phyloP scores from a whole-genome alignment of 2,797 vertebrate species.

The Okamejei kenojei region DNA sequence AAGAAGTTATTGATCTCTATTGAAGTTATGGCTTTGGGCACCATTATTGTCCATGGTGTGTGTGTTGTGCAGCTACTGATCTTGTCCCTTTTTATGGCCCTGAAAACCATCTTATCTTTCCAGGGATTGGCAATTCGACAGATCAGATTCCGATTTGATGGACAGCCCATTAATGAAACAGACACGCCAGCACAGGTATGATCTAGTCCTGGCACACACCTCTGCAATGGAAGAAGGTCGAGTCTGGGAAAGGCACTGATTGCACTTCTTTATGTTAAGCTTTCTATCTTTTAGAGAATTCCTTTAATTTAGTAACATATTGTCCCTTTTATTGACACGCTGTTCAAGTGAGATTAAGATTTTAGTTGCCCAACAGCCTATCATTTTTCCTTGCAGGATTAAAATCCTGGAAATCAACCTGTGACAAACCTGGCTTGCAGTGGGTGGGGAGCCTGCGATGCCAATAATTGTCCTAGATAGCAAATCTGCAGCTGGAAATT shows the following conservation, averaged over 20 bases:
- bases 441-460: too few species aligned
- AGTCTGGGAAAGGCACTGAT: neutral
- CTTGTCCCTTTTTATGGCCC: neutral
- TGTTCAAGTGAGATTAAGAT: too few species aligned
- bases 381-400: too few species aligned
- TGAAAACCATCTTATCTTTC: constrained; percentile 45
- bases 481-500: too few species aligned
- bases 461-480: too few species aligned
- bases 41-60: neutral
- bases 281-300: neutral
- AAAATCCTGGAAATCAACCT: too few species aligned
- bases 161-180: constrained; percentile 95
- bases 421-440: too few species aligned
- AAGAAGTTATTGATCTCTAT: neutral
- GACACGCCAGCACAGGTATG: constrained; percentile 96
- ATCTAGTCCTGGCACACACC: neutral
- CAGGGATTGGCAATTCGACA: constrained; percentile 96
- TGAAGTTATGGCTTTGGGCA: neutral
- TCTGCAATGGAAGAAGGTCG: neutral
- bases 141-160: constrained; percentile 98
- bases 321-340: neutral
- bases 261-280: neutral
- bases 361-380: too few species aligned
- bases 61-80: neutral
- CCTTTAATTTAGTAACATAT: neutral